Evolutionary conservation across 2,797 vertebrate genomes (phyloP).

Genomic region (Myotis daubentonii): DNA sequence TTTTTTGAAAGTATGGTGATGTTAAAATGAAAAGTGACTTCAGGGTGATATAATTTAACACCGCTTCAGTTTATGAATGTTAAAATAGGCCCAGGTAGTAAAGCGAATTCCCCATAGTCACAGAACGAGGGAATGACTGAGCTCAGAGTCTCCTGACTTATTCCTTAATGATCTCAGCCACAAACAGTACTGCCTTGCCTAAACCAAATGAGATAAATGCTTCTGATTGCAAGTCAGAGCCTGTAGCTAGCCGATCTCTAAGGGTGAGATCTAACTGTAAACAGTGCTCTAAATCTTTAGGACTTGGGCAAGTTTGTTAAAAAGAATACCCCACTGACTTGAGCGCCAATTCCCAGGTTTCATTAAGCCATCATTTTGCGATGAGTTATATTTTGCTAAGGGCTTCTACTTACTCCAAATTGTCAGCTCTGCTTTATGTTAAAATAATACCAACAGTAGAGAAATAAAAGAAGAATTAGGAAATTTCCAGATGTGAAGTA

Average conservation of each 20-base stretch:
- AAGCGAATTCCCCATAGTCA: not conserved
- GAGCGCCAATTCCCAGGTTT: not conserved
- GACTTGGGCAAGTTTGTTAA: slow-evolving; percentile 47
- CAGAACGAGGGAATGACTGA: not conserved
- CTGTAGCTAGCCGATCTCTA: not conserved
- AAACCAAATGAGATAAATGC: not conserved
- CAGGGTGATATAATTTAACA: not conserved
- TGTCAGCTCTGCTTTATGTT: not conserved
- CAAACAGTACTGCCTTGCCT: not conserved
- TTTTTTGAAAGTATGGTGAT: not conserved
- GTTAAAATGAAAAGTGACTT: not conserved
- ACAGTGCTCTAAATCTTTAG: not conserved
- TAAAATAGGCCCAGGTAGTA: not conserved
- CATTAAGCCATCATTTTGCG: slow-evolving; percentile 37
- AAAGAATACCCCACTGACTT: slow-evolving; percentile 49
- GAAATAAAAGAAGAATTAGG: not conserved
- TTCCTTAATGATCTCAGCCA: not conserved
- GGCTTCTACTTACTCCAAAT: not conserved
- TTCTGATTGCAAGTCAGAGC: slow-evolving; percentile 17
- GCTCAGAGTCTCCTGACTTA: not conserved
- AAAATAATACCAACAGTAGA: not conserved
- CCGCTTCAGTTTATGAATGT: not conserved
- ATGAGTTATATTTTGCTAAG: not conserved
- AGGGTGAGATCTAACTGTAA: not conserved
- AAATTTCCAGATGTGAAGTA: slow-evolving; percentile 22